Conservation (phyloP, 2,888 invertebrate genomes). For the Carpatolechia fugitivella region DNA sequence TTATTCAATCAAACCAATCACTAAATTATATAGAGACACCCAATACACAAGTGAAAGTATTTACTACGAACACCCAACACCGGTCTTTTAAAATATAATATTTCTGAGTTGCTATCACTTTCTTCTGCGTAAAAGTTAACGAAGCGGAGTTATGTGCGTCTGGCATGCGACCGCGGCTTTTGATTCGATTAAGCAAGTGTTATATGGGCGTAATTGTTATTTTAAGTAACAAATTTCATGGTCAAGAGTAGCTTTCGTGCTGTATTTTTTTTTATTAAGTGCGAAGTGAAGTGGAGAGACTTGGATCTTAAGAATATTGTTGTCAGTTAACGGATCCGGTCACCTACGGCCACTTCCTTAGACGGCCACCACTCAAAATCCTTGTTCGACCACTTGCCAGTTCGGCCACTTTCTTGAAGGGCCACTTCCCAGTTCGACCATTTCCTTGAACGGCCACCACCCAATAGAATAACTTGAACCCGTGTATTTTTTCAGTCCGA, state of each 20-base stretch:
- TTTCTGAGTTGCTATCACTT: not conserved
- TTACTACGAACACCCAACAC: not conserved
- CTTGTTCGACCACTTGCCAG: too few relatives aligned
- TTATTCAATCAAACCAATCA: not conserved
- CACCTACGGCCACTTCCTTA: too few relatives aligned
- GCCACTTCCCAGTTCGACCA: too few relatives aligned
- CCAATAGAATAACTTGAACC: too few relatives aligned
- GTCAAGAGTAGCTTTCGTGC: not conserved
- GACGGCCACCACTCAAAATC: too few relatives aligned
- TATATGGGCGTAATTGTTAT: too few relatives aligned
- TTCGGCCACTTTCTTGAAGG: too few relatives aligned
- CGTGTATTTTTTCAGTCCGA: too few relatives aligned
- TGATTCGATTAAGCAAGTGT: not conserved
- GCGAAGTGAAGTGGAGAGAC: not conserved
- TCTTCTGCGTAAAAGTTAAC: not conserved
- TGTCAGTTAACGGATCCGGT: too few relatives aligned
- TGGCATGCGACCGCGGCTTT: not conserved
- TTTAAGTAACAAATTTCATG: not conserved
- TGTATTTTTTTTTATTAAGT: not conserved
- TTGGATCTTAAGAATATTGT: too few relatives aligned
- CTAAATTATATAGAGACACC: not conserved
- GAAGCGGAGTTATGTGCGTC: not conserved
- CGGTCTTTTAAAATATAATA: not conserved
- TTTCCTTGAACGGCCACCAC: too few relatives aligned
- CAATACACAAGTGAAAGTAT: not conserved